Percentiles rank a stretch among this genome's conserved stretches.
phyloP scores from a whole-genome alignment of 2,888 invertebrate genomes.

The Monochamus alternatus region DNA sequence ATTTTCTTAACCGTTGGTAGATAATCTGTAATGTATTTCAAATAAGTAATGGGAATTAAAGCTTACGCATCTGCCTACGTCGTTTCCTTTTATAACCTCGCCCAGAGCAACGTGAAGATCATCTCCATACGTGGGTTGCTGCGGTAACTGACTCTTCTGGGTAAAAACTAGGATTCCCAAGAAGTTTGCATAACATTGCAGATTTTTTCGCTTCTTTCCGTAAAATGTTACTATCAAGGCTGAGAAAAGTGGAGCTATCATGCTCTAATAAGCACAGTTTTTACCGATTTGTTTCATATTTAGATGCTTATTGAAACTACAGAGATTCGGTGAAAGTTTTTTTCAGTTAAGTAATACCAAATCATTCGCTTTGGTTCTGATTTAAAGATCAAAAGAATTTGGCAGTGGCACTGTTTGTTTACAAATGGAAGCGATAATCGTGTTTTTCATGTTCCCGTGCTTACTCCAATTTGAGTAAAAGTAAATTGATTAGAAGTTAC shows the following conservation, averaged over 20 bases:
- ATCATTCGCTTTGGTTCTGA: neutral
- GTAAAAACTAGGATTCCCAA: conserved; percentile 10
- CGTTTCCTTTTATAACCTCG: neutral
- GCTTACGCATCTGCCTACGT: neutral
- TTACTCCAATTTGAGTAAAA: no score
- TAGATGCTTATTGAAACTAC: neutral
- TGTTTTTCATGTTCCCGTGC: no score
- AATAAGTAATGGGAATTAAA: no score
- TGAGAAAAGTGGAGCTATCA: conserved; percentile 1
- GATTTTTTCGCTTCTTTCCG: neutral
- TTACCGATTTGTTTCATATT: neutral
- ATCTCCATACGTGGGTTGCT: conserved; percentile 8
- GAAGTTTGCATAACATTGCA: neutral
- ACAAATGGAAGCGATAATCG: neutral
- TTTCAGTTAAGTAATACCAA: neutral
- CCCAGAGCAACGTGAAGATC: conserved; percentile 17
- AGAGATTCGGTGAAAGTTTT: neutral
- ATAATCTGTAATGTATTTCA: no score
- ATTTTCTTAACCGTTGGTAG: no score
- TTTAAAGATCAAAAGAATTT: neutral
- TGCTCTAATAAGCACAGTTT: neutral
- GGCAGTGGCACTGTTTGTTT: neutral
- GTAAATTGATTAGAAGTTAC: no score
- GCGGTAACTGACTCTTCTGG: conserved; percentile 21
- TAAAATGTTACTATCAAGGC: neutral